These are phyloP conservation scores for Ceyx melanurus DNA, from an alignment of 2,113 vertebrate species.

Conservation along the genomic window DNA sequence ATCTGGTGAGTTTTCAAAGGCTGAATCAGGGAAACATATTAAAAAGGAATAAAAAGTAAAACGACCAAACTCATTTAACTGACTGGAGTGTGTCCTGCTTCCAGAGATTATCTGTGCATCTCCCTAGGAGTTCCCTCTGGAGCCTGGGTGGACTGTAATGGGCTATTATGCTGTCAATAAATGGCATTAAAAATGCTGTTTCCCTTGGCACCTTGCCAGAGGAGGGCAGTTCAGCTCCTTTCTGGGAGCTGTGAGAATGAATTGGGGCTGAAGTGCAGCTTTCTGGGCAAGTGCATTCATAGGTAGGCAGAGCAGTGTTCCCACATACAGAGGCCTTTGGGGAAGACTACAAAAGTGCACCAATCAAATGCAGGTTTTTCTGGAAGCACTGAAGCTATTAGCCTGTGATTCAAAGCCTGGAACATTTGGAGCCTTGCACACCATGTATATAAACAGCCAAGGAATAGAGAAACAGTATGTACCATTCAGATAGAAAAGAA, in stretches of 20 bases:
- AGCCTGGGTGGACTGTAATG: not conserved
- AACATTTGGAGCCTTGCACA: not conserved
- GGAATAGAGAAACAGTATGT: conserved; percentile 24
- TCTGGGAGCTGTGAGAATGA: not conserved
- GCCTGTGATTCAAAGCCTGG: not conserved
- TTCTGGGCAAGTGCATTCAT: not conserved
- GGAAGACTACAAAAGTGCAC: not conserved
- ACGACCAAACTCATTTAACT: not conserved
- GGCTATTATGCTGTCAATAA: not conserved
- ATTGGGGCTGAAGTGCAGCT: not conserved
- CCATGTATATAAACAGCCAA: not conserved
- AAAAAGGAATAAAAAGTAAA: not conserved
- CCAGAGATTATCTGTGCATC: not conserved
- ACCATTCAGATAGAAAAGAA: not conserved
- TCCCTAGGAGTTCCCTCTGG: not conserved
- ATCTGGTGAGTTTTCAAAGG: not conserved
- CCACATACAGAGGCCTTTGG: not conserved
- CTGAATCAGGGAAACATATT: not conserved
- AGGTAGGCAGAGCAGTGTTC: not conserved
- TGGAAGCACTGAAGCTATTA: not conserved
- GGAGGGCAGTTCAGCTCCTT: not conserved
- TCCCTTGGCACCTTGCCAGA: not conserved
- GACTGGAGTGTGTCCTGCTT: not conserved
- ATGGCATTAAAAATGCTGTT: not conserved
- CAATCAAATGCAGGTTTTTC: not conserved